Base-by-base conservation (phyloP, 30 jellyfish, hydroid and myxozoan species). In the Aurelia sp. region DNA sequence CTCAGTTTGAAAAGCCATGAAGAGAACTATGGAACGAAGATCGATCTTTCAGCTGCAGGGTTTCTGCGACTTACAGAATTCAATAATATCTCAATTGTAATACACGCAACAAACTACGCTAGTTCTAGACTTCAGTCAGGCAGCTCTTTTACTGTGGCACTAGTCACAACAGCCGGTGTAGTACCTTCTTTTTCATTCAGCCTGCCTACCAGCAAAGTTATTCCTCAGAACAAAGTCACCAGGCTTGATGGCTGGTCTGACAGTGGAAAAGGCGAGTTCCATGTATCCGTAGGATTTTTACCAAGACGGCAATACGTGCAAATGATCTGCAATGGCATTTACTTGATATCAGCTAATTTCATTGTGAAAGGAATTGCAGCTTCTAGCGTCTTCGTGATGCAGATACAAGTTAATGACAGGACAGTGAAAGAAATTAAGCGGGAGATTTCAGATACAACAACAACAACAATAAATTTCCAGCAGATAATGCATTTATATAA, bases 291-390 rank as follows among this genome's bases (percentile, higher is more conserved):
- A 21, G 90, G 96, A 35, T 78, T 87, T 44, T 35, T 67, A 10
- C 75, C 86, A n/a, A 31, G 66, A 22, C 53, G 84, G 63, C n/a
- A 61, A 7, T 87, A 51, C 81, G 68, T 87, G 40, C 96, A 87
- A 53, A 86, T 74, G 22, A 87, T 78, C 51, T 87, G 90, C 50
- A 83, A 68, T 20, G 96, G 96, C 3, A 76, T 87, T 27, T 87
- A 87, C 60, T 0, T 87, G 51, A 47, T 87, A 6, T 76, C 90
- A n/a, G 79, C 70, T 1, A 76, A 87, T 66, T 10, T 87, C 44
- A 40, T 76, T 1, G 20, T 87, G 23, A 71, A 57, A 15, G 84
- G 81, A 37, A 52, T 64, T 19, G 13, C 16, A 30, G 33, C 30
- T 17, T 44, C 55, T 44, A 70, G 81, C 65, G 21, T 74, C 18